Evolutionary conservation across 2,888 invertebrate species (phyloP).

Genomic region (Plebejus anna): DNA sequence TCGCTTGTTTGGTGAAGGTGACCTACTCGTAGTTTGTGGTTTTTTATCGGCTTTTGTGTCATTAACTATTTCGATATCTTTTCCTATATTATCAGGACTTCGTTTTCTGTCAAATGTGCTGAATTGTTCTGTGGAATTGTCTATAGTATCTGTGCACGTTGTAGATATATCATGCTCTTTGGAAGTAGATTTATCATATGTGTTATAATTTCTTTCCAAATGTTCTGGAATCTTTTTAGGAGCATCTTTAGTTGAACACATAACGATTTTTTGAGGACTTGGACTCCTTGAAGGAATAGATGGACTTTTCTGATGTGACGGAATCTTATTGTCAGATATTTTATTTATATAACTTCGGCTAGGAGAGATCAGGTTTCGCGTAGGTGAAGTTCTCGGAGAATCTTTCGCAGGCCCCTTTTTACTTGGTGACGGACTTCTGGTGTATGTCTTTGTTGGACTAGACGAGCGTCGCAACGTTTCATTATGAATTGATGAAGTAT

Average conservation of each 20-base stretch:
- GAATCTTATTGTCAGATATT: neutral
- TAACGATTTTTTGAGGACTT: conserved; percentile 13
- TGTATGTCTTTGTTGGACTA: conserved; percentile 39
- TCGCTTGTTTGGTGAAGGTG: conserved; percentile 19
- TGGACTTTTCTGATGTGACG: neutral
- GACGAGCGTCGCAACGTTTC: conserved; percentile 30
- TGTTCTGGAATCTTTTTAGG: neutral
- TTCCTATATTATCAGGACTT: conserved; percentile 33
- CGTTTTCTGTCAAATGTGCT: conserved; percentile 48
- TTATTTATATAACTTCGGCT: neutral
- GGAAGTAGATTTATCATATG: neutral
- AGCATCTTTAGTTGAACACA: neutral
- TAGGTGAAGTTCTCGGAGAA: conserved; percentile 9
- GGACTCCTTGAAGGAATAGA: neutral
- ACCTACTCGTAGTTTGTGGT: neutral
- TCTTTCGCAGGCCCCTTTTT: conserved; percentile 38
- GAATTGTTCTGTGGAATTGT: conserved; percentile 46
- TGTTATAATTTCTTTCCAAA: neutral
- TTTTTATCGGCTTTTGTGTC: neutral
- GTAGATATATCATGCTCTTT: neutral
- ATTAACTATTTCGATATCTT: neutral
- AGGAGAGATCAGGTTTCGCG: neutral
- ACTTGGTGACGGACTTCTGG: conserved; percentile 40
- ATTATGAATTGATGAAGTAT: neutral
- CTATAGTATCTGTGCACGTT: conserved; percentile 32